A percentile compares a stretch with the other conserved stretches of the same genome.
phyloP scores from a whole-genome alignment of 2,113 vertebrate species.

The Alethe castanea region DNA sequence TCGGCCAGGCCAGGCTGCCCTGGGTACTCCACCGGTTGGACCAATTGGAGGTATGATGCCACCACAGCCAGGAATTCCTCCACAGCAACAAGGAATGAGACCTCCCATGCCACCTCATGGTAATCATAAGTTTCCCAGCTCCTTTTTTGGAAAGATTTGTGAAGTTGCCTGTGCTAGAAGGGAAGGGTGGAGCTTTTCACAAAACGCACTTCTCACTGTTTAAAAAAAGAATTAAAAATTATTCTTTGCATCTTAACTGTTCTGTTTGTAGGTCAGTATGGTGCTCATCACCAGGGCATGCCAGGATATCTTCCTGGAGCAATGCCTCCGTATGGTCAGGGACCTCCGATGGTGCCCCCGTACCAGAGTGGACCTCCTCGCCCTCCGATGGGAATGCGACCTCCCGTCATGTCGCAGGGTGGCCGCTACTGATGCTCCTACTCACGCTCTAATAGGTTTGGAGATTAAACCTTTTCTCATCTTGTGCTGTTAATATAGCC shows the following conservation, averaged over 20 bases:
- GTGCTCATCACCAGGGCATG: constrained; percentile 94
- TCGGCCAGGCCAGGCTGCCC: constrained; percentile 85
- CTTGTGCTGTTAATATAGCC: constrained; percentile 90
- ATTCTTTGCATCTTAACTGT: constrained; percentile 51
- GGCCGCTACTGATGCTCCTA: constrained; percentile 94
- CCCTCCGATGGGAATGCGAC: constrained; percentile 96
- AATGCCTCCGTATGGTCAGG: constrained; percentile 95
- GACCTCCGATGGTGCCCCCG: constrained; percentile 92
- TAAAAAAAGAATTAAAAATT: neutral
- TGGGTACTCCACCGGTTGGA: constrained; percentile 84
- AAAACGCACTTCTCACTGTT: neutral
- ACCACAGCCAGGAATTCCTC: constrained; percentile 85
- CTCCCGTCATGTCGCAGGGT: constrained; percentile 97
- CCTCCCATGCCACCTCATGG: constrained; percentile 87
- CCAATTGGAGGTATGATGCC: constrained; percentile 92
- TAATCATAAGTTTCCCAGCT: constrained; percentile 52
- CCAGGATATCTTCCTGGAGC: constrained; percentile 93
- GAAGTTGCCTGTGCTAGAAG: neutral
- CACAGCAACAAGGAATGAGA: constrained; percentile 92
- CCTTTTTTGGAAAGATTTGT: neutral
- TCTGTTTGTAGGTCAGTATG: constrained; percentile 89
- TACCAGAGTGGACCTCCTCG: constrained; percentile 94
- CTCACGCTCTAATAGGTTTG: constrained; percentile 92
- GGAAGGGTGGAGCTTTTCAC: neutral
- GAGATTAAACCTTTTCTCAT: constrained; percentile 97